Evolutionary conservation across 2,888 invertebrate species (phyloP), one percentile per base, ranked within the genome.

Genomic region (Girardia tigrina): DNA sequence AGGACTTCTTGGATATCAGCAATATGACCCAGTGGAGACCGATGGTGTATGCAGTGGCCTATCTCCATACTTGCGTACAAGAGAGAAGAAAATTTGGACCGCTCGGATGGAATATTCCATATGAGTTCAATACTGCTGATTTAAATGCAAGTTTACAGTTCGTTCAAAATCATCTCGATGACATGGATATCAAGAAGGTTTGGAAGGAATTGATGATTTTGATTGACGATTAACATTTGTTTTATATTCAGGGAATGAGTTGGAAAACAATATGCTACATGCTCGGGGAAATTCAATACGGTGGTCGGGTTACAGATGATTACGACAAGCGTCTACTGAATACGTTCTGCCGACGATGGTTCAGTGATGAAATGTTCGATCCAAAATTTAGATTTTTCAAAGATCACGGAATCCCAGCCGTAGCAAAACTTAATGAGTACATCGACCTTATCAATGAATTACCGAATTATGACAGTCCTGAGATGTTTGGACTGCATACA

Each of bases 281-380:
- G 84, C 81, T 85, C 75, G 84, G 84, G n/a, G 85, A 85, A 78
- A 83, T 85, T 78, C 84, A 85, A 78, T 85, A 85, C 79, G 85
- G 85, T 26, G 84, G 85, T 56, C 81, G 84, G 76, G 84, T 85
- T 26, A 85, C 85, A 1, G 85, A 85, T 72, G 84, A 85, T 79
- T 83, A 80, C 77, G 85, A 85, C 81, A 84, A 84, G 77, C 80
- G 83, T 26, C 80, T 85, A 36, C 80, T 85, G 29, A 83, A 82
- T 78, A 84, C 85, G 0, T 84, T 84, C 81, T 83, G 83, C 76
- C 80, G 81, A 73, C 82, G 82, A 26, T 85, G 84, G 84, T 85
- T 85, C 77, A 81, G 82, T 14, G 85, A 85, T 73, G 79, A 80
- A 77, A 83, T 84, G 82, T 84, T 85, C 79, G 78, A 78, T 16